Conservation (phyloP, 1,140 invertebrate genomes). For the Glossosoma conforme region DNA sequence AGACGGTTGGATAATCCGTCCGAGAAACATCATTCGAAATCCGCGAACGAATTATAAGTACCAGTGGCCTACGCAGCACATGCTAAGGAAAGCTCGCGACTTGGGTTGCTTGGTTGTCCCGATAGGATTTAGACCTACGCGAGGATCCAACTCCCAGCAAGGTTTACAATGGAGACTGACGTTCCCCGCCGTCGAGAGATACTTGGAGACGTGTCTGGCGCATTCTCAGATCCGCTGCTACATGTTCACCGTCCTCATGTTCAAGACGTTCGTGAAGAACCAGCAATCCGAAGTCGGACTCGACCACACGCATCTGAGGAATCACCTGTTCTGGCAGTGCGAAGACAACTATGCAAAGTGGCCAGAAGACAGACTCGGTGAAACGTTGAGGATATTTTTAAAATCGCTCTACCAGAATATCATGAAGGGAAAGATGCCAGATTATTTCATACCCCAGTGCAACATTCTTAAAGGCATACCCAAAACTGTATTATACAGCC, state of each 20-base stretch:
- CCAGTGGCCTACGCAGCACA: slow-evolving; percentile 61
- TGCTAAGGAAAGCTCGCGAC: slow-evolving; percentile 59
- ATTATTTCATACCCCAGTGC: slow-evolving; percentile 67
- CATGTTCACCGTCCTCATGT: slow-evolving; percentile 57
- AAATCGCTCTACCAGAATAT: slow-evolving; percentile 53
- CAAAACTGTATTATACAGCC: slow-evolving; percentile 54
- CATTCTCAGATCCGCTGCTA: slow-evolving; percentile 64
- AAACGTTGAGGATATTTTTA: slow-evolving; percentile 59
- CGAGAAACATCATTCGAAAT: slow-evolving; percentile 49
- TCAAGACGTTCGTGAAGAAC: slow-evolving; percentile 64
- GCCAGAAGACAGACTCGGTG: slow-evolving; percentile 64
- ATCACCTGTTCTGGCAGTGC: slow-evolving; percentile 73
- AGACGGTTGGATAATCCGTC: slow-evolving; percentile 57
- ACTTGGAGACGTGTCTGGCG: slow-evolving; percentile 63
- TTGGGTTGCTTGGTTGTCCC: slow-evolving; percentile 66
- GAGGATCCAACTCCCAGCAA: slow-evolving; percentile 51
- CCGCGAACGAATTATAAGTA: slow-evolving; percentile 52
- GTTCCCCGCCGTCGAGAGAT: slow-evolving; percentile 68
- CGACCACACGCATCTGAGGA: slow-evolving; percentile 62
- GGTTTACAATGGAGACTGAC: slow-evolving; percentile 68
- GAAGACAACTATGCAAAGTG: slow-evolving; percentile 64
- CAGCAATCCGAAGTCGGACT: slow-evolving; percentile 53
- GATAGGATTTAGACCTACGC: slow-evolving; percentile 57
- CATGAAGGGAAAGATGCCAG: slow-evolving; percentile 51
- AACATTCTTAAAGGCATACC: slow-evolving; percentile 70